These are phyloP conservation scores for Mactromeris polynyma DNA, from an alignment of 2,888 invertebrate species.

Conservation along the genomic window DNA sequence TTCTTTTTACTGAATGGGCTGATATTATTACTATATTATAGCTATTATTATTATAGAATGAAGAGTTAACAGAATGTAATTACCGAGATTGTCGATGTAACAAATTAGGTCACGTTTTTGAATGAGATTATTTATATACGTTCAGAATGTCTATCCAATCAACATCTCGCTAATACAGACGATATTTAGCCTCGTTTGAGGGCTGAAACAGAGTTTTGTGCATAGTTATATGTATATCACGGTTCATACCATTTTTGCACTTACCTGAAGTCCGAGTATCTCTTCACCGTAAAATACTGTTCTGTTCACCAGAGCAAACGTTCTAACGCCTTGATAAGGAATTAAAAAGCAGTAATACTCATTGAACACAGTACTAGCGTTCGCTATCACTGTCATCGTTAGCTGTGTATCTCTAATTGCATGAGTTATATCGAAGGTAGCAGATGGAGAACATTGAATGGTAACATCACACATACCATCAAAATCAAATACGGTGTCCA, in stretches of 20 bases:
- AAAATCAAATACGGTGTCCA: conserved; percentile 38
- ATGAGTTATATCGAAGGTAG: conserved; percentile 16
- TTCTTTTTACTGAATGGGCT: no score
- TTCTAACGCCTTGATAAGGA: conserved; percentile 31
- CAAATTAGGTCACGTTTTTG: no score
- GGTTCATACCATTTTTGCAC: background rate
- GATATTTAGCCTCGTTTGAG: no score
- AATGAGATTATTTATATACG: no score
- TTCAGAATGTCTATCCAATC: no score
- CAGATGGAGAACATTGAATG: conserved; percentile 22
- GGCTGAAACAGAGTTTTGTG: no score
- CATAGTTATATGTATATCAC: background rate
- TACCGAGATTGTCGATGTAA: no score
- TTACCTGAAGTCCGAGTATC: conserved; percentile 57
- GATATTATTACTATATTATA: no score
- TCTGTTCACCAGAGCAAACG: conserved; percentile 31
- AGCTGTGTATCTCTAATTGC: conserved; percentile 22
- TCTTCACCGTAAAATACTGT: conserved; percentile 57
- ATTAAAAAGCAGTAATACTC: conserved; percentile 26
- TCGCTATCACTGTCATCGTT: conserved; percentile 43
- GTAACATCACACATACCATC: conserved; percentile 60
- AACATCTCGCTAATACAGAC: no score
- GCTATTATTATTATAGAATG: no score
- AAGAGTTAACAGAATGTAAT: no score
- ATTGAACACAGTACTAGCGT: conserved; percentile 2